Evolutionary conservation across 1,140 invertebrate genomes (phyloP), one percentile per base, ranked within the genome.

Genomic region (Psilanteris sp.): DNA sequence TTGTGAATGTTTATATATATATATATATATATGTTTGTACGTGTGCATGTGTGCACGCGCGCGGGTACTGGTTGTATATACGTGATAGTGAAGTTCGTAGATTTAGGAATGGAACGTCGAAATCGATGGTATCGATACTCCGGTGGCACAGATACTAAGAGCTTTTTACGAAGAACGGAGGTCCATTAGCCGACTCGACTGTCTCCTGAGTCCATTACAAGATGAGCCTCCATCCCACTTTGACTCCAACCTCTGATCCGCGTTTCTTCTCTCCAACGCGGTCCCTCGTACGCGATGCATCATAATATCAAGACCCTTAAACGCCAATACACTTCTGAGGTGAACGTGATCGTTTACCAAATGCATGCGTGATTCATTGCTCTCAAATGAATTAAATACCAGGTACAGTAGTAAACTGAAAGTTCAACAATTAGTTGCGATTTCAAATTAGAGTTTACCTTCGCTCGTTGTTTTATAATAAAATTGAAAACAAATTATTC

Each of bases 131-230:
- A 84, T 85, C 80, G 83, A 86, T 82, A 83, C 82, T 83, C 79
- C 68, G 77, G 79, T 81, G 81, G 83, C 83, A 82, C 79, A 80
- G 81, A 85, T 85, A 84, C 84, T 82, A 85, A 86, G 85, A 87
- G 85, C 85, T 85, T 87, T 88, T 87, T 80, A 83, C 79, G 78
- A 80, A 80, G 76, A 83, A 83, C 82, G 81, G 78, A 82, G 83
- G 82, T 88, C 87, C 87, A 88, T 88, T 88, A 88, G 86, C 83
- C 86, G 81, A 85, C 85, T 87, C 84, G 87, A 82, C 84, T 88
- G 86, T 88, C 87, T 88, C 87, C 82, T 82, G 86, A 88, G 87
- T 88, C 87, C 87, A 88, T 88, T 88, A 88, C 87, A 88, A 88
- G 86, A 87, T 88, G 86, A 88, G 87, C 84, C 76, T 54, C 79